phyloP scores from a whole-genome alignment of 2,113 vertebrate species.

The Corvus cornix region DNA sequence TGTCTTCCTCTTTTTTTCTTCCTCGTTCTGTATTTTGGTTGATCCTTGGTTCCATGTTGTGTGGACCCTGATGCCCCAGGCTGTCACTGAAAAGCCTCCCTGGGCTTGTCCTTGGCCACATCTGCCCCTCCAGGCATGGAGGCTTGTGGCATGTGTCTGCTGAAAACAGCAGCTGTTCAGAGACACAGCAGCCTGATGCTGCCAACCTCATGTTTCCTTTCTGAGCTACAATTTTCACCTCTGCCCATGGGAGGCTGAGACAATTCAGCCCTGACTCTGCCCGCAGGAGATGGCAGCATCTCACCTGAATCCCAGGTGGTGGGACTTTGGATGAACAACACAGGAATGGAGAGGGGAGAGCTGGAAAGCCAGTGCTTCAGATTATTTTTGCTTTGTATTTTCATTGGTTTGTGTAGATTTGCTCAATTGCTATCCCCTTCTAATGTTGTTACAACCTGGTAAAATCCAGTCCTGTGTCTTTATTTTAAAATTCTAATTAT shows the following conservation, averaged over 20 bases:
- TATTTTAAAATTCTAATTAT: not conserved
- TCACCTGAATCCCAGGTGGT: not conserved
- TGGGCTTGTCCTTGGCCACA: not conserved
- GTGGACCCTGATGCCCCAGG: not conserved
- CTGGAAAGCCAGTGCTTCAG: not conserved
- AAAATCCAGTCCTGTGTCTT: not conserved
- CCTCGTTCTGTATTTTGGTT: not conserved
- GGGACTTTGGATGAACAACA: not conserved
- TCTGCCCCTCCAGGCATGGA: not conserved
- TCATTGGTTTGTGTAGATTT: not conserved
- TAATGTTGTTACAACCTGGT: not conserved
- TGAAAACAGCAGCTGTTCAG: slow-evolving; percentile 2
- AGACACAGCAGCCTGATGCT: not conserved
- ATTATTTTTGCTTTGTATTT: not conserved
- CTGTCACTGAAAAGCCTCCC: not conserved
- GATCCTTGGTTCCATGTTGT: not conserved
- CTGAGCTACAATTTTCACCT: not conserved
- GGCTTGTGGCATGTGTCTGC: not conserved
- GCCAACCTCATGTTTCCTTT: not conserved
- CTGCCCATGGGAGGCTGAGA: not conserved
- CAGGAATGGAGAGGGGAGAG: not conserved
- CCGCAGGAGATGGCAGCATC: not conserved
- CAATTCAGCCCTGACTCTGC: not conserved
- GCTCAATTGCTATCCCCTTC: not conserved
- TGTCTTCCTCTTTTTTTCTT: not conserved